Conservation (phyloP, 2,888 invertebrate species). For the Drosophila aldrichi region DNA sequence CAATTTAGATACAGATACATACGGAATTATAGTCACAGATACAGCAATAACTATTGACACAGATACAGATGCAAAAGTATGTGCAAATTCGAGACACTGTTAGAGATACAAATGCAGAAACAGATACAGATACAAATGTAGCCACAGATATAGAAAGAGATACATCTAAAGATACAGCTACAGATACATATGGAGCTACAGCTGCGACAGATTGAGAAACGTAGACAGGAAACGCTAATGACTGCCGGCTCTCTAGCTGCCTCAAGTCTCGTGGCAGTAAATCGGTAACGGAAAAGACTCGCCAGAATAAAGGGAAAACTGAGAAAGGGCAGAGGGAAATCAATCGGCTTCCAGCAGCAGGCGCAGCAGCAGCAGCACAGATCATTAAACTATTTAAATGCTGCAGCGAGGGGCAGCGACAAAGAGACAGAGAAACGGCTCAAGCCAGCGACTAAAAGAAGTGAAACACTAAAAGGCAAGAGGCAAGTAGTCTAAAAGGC, state of each 20-base stretch:
- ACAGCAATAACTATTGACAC: neutral
- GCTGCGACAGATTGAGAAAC: slow-evolving; percentile 70
- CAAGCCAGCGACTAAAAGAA: slow-evolving; percentile 47
- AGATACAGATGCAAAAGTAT: neutral
- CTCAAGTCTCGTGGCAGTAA: slow-evolving; percentile 28
- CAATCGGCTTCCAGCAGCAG: slow-evolving; percentile 45
- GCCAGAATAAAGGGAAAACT: slow-evolving; percentile 11
- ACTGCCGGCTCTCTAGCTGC: slow-evolving; percentile 58
- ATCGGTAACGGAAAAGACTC: slow-evolving; percentile 45
- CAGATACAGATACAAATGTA: neutral
- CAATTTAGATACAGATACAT: neutral
- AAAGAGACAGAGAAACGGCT: slow-evolving; percentile 22
- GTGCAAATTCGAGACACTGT: no score
- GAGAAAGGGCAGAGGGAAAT: slow-evolving; percentile 40
- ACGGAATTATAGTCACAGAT: slow-evolving; percentile 2
- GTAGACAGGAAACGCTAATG: slow-evolving; percentile 80
- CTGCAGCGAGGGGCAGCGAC: slow-evolving; percentile 21
- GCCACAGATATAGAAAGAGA: slow-evolving; percentile 12
- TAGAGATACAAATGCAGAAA: neutral
- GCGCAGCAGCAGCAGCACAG: slow-evolving; percentile 57
- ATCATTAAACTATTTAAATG: slow-evolving; percentile 81
- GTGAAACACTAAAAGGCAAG: slow-evolving; percentile 40
- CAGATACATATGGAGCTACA: slow-evolving; percentile 18
- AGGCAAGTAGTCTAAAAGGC: slow-evolving; percentile 57
- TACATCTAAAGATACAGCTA: neutral